Conservation (phyloP, 2,888 invertebrate species). For the Electrophaes corylata region DNA sequence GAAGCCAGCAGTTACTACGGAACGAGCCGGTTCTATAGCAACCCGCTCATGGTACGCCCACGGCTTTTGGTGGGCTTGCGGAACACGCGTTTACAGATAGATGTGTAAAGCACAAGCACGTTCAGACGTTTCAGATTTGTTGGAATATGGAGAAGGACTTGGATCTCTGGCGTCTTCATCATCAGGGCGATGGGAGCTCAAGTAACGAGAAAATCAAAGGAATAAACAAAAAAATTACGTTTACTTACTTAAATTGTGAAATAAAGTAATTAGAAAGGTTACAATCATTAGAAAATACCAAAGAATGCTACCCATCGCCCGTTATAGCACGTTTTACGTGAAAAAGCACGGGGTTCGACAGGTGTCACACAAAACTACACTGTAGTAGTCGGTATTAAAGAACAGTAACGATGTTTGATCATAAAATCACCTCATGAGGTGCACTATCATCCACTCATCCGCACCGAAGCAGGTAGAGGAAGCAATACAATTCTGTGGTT, state of each 20-base stretch:
- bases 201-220: background rate
- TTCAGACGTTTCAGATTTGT: background rate
- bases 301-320: conserved; percentile 14
- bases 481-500: conserved; percentile 33
- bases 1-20: conserved; percentile 62
- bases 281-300: background rate
- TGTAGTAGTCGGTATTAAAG: conserved; percentile 47
- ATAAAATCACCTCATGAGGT: conserved; percentile 42
- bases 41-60: conserved; percentile 70
- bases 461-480: conserved; percentile 48
- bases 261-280: background rate
- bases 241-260: background rate
- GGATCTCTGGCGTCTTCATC: background rate
- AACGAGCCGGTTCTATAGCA: conserved; percentile 69
- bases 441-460: conserved; percentile 55
- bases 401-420: conserved; percentile 42
- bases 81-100: background rate
- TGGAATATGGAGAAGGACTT: background rate
- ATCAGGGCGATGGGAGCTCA: background rate
- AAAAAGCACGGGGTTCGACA: conserved; percentile 37
- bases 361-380: conserved; percentile 55
- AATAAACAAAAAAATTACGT: background rate
- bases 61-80: background rate
- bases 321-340: conserved; percentile 28
- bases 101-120: background rate